Evolutionary conservation across 2,888 invertebrate genomes (phyloP), one percentile per base, ranked within the genome.

Genomic region (Slavum lentiscoides): DNA sequence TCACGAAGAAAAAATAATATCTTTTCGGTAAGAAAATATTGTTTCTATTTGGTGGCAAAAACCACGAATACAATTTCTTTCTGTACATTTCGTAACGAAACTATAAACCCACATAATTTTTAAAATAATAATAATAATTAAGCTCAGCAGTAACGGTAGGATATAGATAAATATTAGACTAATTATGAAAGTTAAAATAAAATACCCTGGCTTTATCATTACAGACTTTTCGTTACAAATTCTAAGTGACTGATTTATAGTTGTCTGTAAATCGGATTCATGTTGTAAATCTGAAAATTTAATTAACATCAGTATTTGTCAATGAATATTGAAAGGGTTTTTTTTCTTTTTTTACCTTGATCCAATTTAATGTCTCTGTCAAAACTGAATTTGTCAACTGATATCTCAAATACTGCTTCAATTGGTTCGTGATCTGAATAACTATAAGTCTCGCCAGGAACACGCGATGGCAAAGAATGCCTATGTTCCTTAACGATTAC

Each of bases 371-470:
- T 61, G 55, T 21, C 39, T 49, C 15, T 39, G 17, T 82, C 69
- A 72, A 70, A 82, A 84, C 83, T 75, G 21, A 75, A 21, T 39
- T 66, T 75, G 5, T 83, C 82, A 77, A 82, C 83, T 21, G 81
- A 82, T 21, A 88, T 84, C 81, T 84, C 84, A 61, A 90, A 85
- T 17, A 86, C 90, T 11, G 92, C 90, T 82, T 90, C 87, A 11
- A 96, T 91, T 19, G 94, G 96, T 87, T 96, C 96, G 86, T 96
- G 96, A 86, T 97, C 96, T 0, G 96, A 96, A 87, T 92, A 96
- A 84, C 95, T 95, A 84, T 92, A 93, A 75, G 88, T 85, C 83
- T 90, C 87, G 37, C 89, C 90, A 0, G 94, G 93, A 59, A 96
- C 91, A 84, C 92, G 89, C 75, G 91, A 89, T 83, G 93, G 91